Percentiles rank a stretch among this genome's conserved stretches.
phyloP scores from a whole-genome alignment of 2,888 invertebrate genomes.

The Argynnis bischoffii region DNA sequence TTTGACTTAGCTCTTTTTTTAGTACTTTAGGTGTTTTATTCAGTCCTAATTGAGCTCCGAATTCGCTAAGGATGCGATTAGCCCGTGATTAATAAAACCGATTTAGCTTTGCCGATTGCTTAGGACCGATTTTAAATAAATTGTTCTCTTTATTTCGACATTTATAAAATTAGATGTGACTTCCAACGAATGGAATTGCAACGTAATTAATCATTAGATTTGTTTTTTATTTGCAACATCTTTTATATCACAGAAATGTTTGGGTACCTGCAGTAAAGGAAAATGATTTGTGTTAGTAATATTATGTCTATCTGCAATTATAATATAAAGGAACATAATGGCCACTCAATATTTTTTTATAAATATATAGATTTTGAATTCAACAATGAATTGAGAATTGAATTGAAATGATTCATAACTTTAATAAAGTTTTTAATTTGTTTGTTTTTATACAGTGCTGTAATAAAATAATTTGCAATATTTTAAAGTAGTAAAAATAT shows the following conservation, averaged over 20 bases:
- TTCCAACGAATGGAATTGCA: slow-evolving; percentile 29
- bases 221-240: slow-evolving; percentile 9
- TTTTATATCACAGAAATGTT: slow-evolving; percentile 1
- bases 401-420: too few relatives aligned
- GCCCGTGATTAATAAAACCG: slow-evolving; percentile 69
- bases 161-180: slow-evolving; percentile 27
- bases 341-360: too few relatives aligned
- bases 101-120: slow-evolving; percentile 52
- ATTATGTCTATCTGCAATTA: not conserved
- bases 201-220: slow-evolving; percentile 31
- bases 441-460: too few relatives aligned
- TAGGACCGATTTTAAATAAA: slow-evolving; percentile 51
- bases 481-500: slow-evolving; percentile 6
- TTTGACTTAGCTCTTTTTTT: slow-evolving; percentile 57
- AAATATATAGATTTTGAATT: too few relatives aligned
- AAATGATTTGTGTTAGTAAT: slow-evolving; percentile 6
- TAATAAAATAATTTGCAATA: not conserved
- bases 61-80: slow-evolving; percentile 80
- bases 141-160: slow-evolving; percentile 47
- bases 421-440: too few relatives aligned
- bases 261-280: slow-evolving; percentile 9
- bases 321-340: not conserved
- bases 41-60: slow-evolving; percentile 73
- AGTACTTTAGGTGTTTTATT: slow-evolving; percentile 68
- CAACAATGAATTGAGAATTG: too few relatives aligned